Base-by-base conservation (phyloP, 1,140 invertebrate species). In the Penaeus vannamei region DNA sequence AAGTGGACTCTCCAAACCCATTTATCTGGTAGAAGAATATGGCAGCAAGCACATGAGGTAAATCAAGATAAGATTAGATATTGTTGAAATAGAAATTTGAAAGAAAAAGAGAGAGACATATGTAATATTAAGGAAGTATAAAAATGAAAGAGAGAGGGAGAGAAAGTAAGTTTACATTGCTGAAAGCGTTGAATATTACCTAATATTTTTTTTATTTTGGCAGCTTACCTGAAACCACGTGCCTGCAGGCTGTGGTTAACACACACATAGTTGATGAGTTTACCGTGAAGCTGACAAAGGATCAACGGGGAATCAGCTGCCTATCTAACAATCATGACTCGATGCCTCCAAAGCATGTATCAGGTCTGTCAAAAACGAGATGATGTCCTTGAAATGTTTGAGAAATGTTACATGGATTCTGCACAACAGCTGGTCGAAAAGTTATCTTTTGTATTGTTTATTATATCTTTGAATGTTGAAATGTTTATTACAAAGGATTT, bases 11-110 rank as follows among this genome's bases (percentile, higher is more conserved):
- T 93, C 95, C 82, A 95, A 97, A 93, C 93, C 96, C 3, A 96
- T 98, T 85, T 99, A 99, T 93, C 94, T 99, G 91, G 95, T 99
- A 5, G 98, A 99, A 94, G 96, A 95, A 92, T 95, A 96, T 93
- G 95, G 95, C 0, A 94, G 93, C 81, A 90, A 92, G 36, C 32
- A 95, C 95, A 92, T 93, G 94, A 90, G 81, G 84, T 86, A 59
- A 5, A 19, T 60, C 20, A 59, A 29, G 53, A 53, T 20, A 29
- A 22, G 32, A 46, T 62, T 87, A 32, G 12, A 8, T 87, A 7
- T 42, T 59, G 23, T 61, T 26, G 62, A 23, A 29, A 20, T 72
- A 87, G 86, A 17, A 29, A 23, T 72, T 72, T 29, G 20, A 29
- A 14, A 29, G 26, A 26, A 14, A 17, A 23, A 17, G 32, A 72